A percentile compares a stretch with the other conserved stretches of the same genome.
These are phyloP conservation scores for Ethmia dodecea DNA, from an alignment of 2,888 invertebrate species.

Conservation along the genomic window DNA sequence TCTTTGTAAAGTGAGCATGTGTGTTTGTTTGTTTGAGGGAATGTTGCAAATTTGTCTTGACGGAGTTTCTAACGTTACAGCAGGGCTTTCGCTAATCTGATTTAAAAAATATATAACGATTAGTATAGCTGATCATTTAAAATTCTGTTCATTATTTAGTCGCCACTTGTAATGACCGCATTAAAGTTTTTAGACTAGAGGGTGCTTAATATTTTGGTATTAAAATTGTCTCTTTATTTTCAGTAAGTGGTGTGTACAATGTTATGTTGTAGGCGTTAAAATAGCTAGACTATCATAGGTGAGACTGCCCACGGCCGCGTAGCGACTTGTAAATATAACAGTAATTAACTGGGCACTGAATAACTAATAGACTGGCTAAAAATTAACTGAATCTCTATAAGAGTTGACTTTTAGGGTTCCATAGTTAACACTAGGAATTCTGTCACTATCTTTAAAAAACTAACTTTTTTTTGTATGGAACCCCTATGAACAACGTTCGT, in stretches of 20 bases:
- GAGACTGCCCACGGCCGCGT: constrained; percentile 43
- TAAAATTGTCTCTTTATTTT: not conserved
- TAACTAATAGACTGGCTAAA: constrained; percentile 65
- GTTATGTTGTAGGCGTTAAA: not conserved
- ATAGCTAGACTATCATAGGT: constrained; percentile 1
- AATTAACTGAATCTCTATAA: constrained; percentile 63
- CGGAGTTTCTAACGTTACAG: no score
- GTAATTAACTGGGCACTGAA: constrained; percentile 42
- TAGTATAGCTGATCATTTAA: no score
- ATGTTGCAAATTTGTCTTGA: no score
- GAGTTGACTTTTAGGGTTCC: constrained; percentile 32
- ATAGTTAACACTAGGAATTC: not conserved
- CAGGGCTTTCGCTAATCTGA: no score
- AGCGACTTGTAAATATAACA: constrained; percentile 56
- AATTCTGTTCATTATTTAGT: no score
- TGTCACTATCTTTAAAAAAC: not conserved
- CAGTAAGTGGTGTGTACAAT: not conserved
- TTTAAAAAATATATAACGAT: no score
- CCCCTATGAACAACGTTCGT: constrained; percentile 1
- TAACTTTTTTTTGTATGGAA: not conserved
- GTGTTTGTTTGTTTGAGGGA: no score
- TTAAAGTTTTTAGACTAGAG: no score
- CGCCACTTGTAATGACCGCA: no score
- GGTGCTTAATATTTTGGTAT: not conserved
- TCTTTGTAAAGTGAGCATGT: no score